Conservation (phyloP, 2,797 vertebrate genomes). For the Phylloscopus collybita region DNA sequence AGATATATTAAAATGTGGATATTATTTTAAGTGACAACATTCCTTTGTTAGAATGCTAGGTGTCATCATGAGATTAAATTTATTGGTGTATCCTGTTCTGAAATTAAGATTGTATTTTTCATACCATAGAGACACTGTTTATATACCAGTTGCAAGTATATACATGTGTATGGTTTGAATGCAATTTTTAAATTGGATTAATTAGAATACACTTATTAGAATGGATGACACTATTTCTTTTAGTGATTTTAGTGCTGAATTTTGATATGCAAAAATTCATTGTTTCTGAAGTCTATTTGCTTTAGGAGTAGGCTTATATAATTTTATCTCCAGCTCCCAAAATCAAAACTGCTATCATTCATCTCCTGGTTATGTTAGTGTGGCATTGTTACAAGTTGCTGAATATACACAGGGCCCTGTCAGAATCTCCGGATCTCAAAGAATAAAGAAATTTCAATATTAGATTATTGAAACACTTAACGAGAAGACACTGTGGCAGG, state of each 20-base stretch:
- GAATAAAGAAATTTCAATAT: conserved; percentile 38
- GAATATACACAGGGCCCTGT: neutral
- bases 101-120: neutral
- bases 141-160: neutral
- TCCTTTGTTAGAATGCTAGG: neutral
- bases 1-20: conserved; percentile 63
- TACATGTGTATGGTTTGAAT: neutral
- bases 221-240: neutral
- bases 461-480: conserved; percentile 49
- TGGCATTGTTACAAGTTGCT: neutral
- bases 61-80: neutral
- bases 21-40: conserved; percentile 30
- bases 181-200: neutral
- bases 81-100: neutral
- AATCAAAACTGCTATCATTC: neutral
- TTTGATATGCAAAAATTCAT: neutral
- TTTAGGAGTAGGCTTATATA: neutral
- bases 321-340: neutral
- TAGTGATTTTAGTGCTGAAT: neutral
- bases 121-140: neutral
- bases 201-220: conserved; percentile 9
- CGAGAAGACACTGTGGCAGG: neutral
- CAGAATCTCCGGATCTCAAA: conserved; percentile 1
- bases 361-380: conserved; percentile 8
- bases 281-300: conserved; percentile 20